Percentiles rank a stretch among this genome's conserved stretches.
Evolutionary conservation across 2,797 vertebrate genomes (phyloP).

Genomic region (Argyrosomus regius): DNA sequence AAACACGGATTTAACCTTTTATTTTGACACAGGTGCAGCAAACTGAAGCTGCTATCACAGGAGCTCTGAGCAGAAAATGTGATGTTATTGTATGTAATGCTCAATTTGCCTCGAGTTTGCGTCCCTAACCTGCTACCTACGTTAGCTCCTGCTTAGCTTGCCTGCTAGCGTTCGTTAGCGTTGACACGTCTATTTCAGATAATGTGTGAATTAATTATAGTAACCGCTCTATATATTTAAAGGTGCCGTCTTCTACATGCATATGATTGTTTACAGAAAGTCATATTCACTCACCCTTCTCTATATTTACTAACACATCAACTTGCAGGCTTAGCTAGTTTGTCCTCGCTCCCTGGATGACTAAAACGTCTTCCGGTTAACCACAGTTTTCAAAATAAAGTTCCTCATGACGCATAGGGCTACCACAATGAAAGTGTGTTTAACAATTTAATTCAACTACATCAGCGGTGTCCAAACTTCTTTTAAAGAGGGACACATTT

Average conservation of each 20-base stretch:
- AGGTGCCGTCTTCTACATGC: fast-evolving
- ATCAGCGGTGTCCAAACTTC: too few relatives aligned
- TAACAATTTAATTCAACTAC: too few relatives aligned
- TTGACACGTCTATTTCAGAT: background rate
- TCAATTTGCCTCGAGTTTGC: background rate
- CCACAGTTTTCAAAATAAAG: conserved; percentile 59
- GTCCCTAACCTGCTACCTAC: background rate
- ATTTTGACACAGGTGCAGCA: background rate
- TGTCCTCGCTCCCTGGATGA: conserved; percentile 12
- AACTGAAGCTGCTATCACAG: fast-evolving
- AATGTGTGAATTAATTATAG: background rate
- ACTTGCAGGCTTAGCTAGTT: conserved; percentile 37
- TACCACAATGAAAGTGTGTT: background rate
- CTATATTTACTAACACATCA: conserved; percentile 47
- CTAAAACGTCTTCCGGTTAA: conserved; percentile 45
- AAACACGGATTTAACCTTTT: background rate
- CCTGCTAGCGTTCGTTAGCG: conserved; percentile 13
- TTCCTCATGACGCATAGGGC: background rate
- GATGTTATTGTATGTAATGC: background rate
- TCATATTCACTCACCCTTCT: conserved; percentile 60
- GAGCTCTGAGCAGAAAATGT: background rate
- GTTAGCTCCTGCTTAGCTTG: conserved; percentile 53
- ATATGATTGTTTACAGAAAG: background rate
- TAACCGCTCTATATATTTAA: background rate
- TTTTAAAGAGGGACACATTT: too few relatives aligned